A percentile compares a stretch with the other conserved stretches of the same genome.
These are phyloP conservation scores for Gambelia wislizenii DNA, from an alignment of 2,797 vertebrate genomes.

Conservation along the genomic window DNA sequence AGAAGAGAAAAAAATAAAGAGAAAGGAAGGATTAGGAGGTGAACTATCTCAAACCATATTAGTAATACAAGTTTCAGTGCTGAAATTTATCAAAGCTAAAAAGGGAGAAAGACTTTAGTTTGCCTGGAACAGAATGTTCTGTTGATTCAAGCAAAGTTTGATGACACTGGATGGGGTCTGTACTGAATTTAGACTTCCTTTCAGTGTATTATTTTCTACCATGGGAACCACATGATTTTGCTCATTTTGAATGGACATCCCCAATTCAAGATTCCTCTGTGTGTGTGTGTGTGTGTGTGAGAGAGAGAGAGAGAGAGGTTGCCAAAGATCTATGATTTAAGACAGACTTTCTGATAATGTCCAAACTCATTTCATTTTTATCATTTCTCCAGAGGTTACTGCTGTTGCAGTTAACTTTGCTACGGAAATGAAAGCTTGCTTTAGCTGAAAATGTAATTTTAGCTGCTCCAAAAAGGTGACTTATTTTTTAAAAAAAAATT, in stretches of 20 bases:
- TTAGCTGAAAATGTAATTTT: background rate
- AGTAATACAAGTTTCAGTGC: background rate
- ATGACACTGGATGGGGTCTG: too few species aligned
- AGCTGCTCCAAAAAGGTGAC: background rate
- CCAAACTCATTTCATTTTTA: background rate
- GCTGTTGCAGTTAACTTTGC: background rate
- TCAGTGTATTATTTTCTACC: background rate
- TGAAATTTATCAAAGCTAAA: background rate
- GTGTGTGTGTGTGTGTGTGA: too few species aligned
- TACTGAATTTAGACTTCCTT: background rate
- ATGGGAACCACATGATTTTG: background rate
- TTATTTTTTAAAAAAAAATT: too few species aligned
- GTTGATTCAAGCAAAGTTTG: background rate
- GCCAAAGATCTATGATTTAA: background rate
- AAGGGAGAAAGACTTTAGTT: background rate
- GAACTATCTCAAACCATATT: background rate
- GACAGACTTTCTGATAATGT: background rate
- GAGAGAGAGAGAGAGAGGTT: background rate
- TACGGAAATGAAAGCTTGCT: conserved; percentile 4
- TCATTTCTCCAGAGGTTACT: background rate
- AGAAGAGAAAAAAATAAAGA: background rate
- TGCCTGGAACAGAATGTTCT: background rate
- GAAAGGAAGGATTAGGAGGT: too few species aligned
- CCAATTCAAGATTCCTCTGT: background rate
- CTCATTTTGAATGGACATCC: background rate